Evolutionary conservation across 2,888 invertebrate genomes (phyloP).

Genomic region (Fragum sueziense): DNA sequence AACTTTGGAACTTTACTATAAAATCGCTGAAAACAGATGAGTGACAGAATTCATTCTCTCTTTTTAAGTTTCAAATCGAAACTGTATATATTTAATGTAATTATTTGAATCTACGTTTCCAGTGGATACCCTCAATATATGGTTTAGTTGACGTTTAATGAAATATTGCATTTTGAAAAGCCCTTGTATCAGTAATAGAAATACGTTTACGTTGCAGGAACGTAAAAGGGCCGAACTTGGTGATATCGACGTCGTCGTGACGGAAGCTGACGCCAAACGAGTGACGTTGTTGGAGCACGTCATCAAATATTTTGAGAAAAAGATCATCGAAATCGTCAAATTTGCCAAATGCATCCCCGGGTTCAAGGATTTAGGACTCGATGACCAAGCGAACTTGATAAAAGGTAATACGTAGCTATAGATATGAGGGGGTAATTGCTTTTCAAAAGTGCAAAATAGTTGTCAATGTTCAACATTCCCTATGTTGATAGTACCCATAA

Average conservation of each 20-base stretch:
- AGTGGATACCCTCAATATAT: not conserved
- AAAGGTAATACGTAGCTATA: too few relatives aligned
- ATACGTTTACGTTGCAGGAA: conserved; percentile 30
- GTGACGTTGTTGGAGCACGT: not conserved
- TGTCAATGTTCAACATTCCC: too few relatives aligned
- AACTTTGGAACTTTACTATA: not conserved
- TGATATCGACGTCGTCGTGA: not conserved
- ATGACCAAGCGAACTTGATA: conserved; percentile 40
- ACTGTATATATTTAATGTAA: not conserved
- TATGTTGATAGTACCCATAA: too few relatives aligned
- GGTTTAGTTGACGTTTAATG: too few relatives aligned
- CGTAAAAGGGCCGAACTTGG: conserved; percentile 11
- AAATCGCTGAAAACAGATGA: not conserved
- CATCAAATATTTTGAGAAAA: conserved; percentile 36
- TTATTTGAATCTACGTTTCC: not conserved
- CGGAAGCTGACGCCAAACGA: conserved; percentile 7
- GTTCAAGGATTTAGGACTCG: conserved; percentile 32
- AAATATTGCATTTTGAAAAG: too few relatives aligned
- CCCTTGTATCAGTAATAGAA: not conserved
- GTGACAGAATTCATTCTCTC: not conserved
- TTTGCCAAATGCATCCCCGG: conserved; percentile 51
- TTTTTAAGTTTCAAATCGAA: too few relatives aligned
- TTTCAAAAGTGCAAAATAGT: too few relatives aligned
- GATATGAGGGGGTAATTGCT: too few relatives aligned
- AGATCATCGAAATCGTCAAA: conserved; percentile 28